Evolutionary conservation across 2,113 vertebrate genomes (phyloP), one percentile per base, ranked within the genome.

Genomic region (Arizona elegans): DNA sequence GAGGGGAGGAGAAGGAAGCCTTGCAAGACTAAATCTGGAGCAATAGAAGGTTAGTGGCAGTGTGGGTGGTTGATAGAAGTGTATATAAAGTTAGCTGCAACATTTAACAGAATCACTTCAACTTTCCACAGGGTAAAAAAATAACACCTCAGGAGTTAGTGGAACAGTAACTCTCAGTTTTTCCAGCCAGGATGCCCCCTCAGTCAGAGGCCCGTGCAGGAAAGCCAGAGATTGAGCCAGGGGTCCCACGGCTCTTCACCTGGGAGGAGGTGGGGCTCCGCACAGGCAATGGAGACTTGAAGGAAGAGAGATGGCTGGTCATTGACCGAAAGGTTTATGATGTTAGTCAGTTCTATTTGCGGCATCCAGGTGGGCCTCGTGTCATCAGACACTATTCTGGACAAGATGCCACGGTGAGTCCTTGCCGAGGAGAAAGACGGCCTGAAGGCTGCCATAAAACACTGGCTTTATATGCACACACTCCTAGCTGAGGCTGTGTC

Each of bases 271-370:
- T 97, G 89, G 19, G 52, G 56, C 50, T 2, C 70, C 95, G 0
- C 91, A 53, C 95, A 0, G 96, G 97, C 2, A 90, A 0, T 0
- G 87, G 86, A 2, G 88, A 90, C 7, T 58, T 88, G 43, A 92
- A 92, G 54, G 85, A 1, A 92, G 93, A 97, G 91, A 96, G 95
- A 13, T 98, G 98, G 98, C 95, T 98, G 11, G 98, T 98, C 92
- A 96, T 98, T 0, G 95, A 98, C 90, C 97, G 98, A 92, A 98
- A 98, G 33, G 97, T 98, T 90, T 98, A 98, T 3, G 94, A 98
- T 91, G 90, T 98, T 95, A 97, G 94, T 94, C 13, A 87, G 11
- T 98, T 98, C 38, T 65, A 54, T 81, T 92, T 91, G 54, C 93
- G 17, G 0, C 98, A 98, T 92, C 98, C 98, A 0, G 98, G 98